Evolutionary conservation across 1,140 invertebrate genomes (phyloP).

Genomic region (Scylla paramamosain): DNA sequence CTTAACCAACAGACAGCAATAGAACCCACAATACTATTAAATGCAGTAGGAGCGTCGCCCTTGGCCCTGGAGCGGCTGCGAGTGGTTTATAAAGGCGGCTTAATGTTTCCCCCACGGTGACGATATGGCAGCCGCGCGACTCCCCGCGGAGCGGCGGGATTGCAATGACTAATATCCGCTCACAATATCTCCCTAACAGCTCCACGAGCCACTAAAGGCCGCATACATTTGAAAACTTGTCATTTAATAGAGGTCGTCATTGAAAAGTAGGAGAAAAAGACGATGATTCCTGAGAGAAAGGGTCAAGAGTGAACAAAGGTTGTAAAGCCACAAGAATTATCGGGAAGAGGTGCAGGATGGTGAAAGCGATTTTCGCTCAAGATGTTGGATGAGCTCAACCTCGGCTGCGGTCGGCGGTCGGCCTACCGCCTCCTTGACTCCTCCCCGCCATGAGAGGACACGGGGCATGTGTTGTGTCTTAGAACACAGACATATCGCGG

Average conservation of each 20-base stretch:
- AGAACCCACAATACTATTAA: constrained; percentile 32
- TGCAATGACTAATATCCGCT: constrained; percentile 57
- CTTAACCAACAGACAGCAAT: constrained; percentile 39
- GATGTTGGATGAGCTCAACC: constrained; percentile 65
- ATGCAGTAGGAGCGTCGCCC: constrained; percentile 62
- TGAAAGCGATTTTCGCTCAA: constrained; percentile 69
- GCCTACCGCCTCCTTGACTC: constrained; percentile 36
- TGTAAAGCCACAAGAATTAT: not conserved
- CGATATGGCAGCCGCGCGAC: constrained; percentile 31
- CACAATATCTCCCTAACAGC: constrained; percentile 45
- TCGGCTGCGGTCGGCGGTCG: constrained; percentile 41
- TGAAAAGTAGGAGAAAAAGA: not conserved
- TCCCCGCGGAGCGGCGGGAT: constrained; percentile 54
- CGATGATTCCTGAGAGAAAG: not conserved
- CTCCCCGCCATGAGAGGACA: not conserved
- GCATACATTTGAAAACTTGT: not conserved
- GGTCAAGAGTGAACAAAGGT: not conserved
- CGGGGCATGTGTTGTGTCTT: not conserved
- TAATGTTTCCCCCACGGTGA: constrained; percentile 65
- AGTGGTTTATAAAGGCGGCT: constrained; percentile 59
- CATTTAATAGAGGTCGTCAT: not conserved
- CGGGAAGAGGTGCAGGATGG: constrained; percentile 46
- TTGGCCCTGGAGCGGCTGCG: constrained; percentile 50
- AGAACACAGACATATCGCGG: not conserved
- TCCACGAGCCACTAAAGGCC: not conserved